Conservation (phyloP, 2,113 vertebrate species). For the Canis aureus region DNA sequence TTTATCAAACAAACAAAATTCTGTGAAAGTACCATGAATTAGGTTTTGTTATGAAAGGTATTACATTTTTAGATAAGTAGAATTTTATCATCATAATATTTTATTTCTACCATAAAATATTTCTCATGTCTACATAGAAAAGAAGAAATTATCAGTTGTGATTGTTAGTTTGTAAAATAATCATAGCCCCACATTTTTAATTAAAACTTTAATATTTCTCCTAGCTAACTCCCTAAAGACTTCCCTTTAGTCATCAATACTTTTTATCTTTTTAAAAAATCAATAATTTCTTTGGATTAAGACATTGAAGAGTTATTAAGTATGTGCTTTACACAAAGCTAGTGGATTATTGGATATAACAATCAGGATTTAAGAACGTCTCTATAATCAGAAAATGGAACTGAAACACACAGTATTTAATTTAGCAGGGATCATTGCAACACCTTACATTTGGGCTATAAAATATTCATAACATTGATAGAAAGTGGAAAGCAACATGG, state of each 20-base stretch:
- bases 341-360: background rate
- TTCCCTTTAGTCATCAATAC: background rate
- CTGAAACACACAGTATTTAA: background rate
- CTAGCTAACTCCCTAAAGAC: background rate
- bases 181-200: background rate
- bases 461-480: background rate
- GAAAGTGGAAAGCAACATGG: background rate
- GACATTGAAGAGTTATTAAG: background rate
- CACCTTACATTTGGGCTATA: background rate
- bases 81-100: background rate
- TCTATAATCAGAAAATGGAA: background rate
- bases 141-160: background rate
- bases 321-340: background rate
- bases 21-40: background rate
- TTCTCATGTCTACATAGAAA: background rate
- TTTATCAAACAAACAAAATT: background rate
- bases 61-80: background rate
- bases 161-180: background rate
- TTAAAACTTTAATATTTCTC: conserved; percentile 9
- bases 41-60: background rate
- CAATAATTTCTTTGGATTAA: conserved; percentile 9
- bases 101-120: conserved; percentile 11
- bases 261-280: background rate
- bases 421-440: background rate
- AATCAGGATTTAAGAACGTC: background rate